These are phyloP conservation scores for Danio kyathit DNA, from an alignment of 2,797 vertebrate species.

Conservation along the genomic window DNA sequence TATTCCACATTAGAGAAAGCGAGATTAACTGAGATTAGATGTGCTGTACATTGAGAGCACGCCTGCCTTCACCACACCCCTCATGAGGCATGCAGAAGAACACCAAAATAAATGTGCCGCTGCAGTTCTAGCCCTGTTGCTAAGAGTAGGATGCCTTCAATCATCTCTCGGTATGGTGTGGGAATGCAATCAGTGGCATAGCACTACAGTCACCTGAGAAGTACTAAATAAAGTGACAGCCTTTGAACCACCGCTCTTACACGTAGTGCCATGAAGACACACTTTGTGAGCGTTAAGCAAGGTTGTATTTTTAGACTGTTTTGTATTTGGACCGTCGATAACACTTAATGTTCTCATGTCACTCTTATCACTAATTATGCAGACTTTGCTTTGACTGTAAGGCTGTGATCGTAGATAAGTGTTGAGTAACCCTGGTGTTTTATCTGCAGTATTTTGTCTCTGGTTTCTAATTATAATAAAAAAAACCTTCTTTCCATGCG, in stretches of 20 bases:
- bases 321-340: background rate
- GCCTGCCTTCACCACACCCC: slow-evolving; percentile 22
- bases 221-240: slow-evolving; percentile 57
- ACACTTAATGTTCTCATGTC: slow-evolving; percentile 22
- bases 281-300: background rate
- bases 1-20: slow-evolving; percentile 33
- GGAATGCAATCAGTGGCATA: slow-evolving; percentile 58
- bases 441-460: slow-evolving; percentile 17
- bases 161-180: slow-evolving; percentile 56
- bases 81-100: slow-evolving; percentile 35
- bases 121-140: slow-evolving; percentile 49
- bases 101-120: slow-evolving; percentile 54
- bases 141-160: slow-evolving; percentile 52
- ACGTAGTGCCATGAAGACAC: slow-evolving; percentile 26
- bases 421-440: slow-evolving; percentile 38
- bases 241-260: slow-evolving; percentile 45
- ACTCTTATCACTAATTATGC: slow-evolving; percentile 24
- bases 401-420: slow-evolving; percentile 16
- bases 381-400: slow-evolving; percentile 37
- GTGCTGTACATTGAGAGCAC: slow-evolving; percentile 43
- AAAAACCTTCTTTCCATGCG: background rate
- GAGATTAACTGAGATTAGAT: slow-evolving; percentile 52
- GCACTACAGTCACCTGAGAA: slow-evolving; percentile 57
- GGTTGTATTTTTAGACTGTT: slow-evolving; percentile 7
- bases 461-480: background rate